Base-by-base conservation (phyloP, 2,113 vertebrate species). In the Crocuta crocuta region DNA sequence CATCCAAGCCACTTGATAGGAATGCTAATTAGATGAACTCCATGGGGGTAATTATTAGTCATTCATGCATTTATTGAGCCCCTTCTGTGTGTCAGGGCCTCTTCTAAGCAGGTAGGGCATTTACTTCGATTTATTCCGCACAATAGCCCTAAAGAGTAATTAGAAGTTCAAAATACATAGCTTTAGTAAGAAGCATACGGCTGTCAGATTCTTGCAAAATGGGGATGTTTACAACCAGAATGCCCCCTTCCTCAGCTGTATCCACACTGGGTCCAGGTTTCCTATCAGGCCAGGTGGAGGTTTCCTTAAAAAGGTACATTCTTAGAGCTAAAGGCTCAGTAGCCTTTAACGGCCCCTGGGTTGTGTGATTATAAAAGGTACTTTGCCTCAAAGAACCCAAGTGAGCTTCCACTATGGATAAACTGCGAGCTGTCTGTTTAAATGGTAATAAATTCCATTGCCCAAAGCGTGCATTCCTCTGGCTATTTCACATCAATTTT, bases 121-220 rank as follows among this genome's bases (percentile, higher is more conserved):
- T 91, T 68, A 10, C 53, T 78, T 91, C 93, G 81, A 74, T 53
- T 91, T 66, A 90, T 68, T 39, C 35, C 66, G 81, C 50, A 55
- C 50, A 33, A 76, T 12, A 84, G 43, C 70, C 33, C 35, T 35
- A 45, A 26, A 81, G 35, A 73, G 23, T 79, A 48, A 88, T 53
- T 23, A 83, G 10, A 63, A 81, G 76, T 78, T 84, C 24, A 65
- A 73, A 89, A 82, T n/a, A 68, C 4, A 28, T 4, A 61, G 76
- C 65, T 55, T 78, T 80, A 43, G 19, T 33, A 35, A 68, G 73
- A 68, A 79, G 71, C 73, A 31, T 84, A 43, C 87, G 95, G 81
- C 15, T 48, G 71, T 90, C 43, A 61, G 43, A n/a, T 94, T 96
- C 88, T n/a, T 83, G 55, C 39, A 58, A 95, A 80, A 71, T 28